Conservation (phyloP, 2,888 invertebrate genomes). For the Agrilus mali region DNA sequence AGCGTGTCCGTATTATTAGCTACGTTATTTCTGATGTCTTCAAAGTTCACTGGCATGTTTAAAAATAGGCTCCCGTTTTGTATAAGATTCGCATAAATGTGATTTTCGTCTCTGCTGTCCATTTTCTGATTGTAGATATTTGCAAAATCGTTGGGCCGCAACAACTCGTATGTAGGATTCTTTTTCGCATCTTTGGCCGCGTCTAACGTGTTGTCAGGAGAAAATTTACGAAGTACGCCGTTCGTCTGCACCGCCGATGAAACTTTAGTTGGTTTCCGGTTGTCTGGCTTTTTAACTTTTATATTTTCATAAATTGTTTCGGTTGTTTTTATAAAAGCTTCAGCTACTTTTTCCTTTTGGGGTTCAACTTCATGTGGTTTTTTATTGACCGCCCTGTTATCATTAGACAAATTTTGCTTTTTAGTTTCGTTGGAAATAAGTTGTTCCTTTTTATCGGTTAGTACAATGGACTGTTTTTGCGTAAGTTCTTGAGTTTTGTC, state of each 20-base stretch:
- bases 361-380: background rate
- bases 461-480: too few species aligned
- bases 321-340: slow-evolving; percentile 30
- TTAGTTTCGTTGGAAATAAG: background rate
- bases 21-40: slow-evolving; percentile 21
- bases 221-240: slow-evolving; percentile 34
- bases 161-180: slow-evolving; percentile 35
- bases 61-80: slow-evolving; percentile 30
- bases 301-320: slow-evolving; percentile 35
- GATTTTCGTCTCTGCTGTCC: slow-evolving; percentile 17
- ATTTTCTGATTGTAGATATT: slow-evolving; percentile 33
- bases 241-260: slow-evolving; percentile 47
- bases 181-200: slow-evolving; percentile 21
- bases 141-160: slow-evolving; percentile 43
- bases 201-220: slow-evolving; percentile 13
- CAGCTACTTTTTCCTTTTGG: slow-evolving; percentile 13
- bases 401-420: background rate
- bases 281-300: slow-evolving; percentile 29
- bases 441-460: background rate
- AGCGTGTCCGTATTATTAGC: slow-evolving; percentile 40
- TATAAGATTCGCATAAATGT: slow-evolving; percentile 38
- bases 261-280: slow-evolving; percentile 36
- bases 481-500: too few species aligned
- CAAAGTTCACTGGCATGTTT: slow-evolving; percentile 28
- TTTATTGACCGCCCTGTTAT: background rate